Percentiles rank a stretch among this genome's conserved stretches.
Evolutionary conservation across 2,113 vertebrate genomes (phyloP).

Genomic region (Pseudorasbora parva): DNA sequence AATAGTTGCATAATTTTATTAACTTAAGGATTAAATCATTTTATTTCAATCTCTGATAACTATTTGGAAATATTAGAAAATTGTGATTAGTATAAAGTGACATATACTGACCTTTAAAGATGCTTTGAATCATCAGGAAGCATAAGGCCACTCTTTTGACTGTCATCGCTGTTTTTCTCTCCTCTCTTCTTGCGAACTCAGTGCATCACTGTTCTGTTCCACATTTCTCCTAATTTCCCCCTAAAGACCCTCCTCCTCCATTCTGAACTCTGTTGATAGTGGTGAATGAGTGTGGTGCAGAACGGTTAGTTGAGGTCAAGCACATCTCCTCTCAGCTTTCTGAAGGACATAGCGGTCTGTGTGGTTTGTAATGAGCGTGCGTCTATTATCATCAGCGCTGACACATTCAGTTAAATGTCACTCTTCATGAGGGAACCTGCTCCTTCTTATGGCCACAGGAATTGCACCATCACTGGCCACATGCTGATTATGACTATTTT

Average conservation of each 20-base stretch:
- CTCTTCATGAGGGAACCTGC: slow-evolving; percentile 46
- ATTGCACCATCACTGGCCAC: slow-evolving; percentile 14
- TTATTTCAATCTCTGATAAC: background rate
- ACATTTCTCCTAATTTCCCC: slow-evolving; percentile 43
- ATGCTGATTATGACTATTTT: slow-evolving; percentile 74
- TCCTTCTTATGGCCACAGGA: slow-evolving; percentile 50
- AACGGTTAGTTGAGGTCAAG: slow-evolving; percentile 56
- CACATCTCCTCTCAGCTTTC: slow-evolving; percentile 38
- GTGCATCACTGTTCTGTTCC: slow-evolving; percentile 36
- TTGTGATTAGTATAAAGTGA: background rate
- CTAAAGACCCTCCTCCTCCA: slow-evolving; percentile 26
- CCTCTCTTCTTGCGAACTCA: slow-evolving; percentile 30
- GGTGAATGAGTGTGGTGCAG: slow-evolving; percentile 28
- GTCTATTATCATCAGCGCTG: slow-evolving; percentile 58
- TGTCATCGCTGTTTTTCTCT: slow-evolving; percentile 52
- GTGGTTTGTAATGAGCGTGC: slow-evolving; percentile 62
- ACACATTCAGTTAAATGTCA: slow-evolving; percentile 63
- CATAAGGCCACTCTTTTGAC: slow-evolving; percentile 34
- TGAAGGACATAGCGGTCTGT: slow-evolving; percentile 51
- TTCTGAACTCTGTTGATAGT: slow-evolving; percentile 25
- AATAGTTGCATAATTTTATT: background rate
- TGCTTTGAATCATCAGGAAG: slow-evolving; percentile 19
- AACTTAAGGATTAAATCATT: background rate
- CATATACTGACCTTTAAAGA: slow-evolving; percentile 17
- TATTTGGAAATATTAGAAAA: background rate